Percentiles rank a stretch among this genome's conserved stretches.
These are phyloP conservation scores for Fundulus diaphanus DNA, from an alignment of 2,797 vertebrate genomes.

Conservation along the genomic window DNA sequence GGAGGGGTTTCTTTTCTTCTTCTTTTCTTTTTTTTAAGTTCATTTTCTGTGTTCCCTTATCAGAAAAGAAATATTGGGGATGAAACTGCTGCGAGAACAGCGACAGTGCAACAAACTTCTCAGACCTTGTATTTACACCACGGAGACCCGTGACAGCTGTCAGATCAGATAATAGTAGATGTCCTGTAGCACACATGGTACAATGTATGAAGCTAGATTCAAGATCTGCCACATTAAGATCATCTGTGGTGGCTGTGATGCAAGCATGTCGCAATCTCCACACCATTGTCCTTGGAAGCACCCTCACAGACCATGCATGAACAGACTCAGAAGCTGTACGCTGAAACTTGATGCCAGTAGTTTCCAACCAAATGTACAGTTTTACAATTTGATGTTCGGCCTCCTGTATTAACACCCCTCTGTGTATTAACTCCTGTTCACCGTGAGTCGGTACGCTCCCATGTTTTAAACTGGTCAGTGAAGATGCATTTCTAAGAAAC, in stretches of 20 bases:
- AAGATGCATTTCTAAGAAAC: slow-evolving; percentile 33
- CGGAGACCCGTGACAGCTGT: slow-evolving; percentile 41
- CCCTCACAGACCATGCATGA: slow-evolving; percentile 24
- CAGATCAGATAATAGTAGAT: slow-evolving; percentile 22
- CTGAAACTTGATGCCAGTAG: slow-evolving; percentile 34
- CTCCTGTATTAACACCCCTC: slow-evolving; percentile 27
- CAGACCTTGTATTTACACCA: slow-evolving; percentile 48
- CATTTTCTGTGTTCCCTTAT: slow-evolving; percentile 17
- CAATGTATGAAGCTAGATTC: slow-evolving; percentile 28
- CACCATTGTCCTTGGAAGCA: slow-evolving; percentile 6
- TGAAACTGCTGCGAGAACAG: slow-evolving; percentile 36
- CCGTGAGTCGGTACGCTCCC: slow-evolving; percentile 27
- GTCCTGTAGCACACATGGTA: slow-evolving; percentile 33
- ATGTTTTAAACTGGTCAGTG: slow-evolving; percentile 26
- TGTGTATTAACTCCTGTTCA: slow-evolving; percentile 32
- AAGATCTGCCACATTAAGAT: slow-evolving; percentile 31
- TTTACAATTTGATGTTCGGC: slow-evolving; percentile 41
- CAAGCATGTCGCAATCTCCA: slow-evolving; percentile 32
- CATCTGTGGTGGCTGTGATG: slow-evolving; percentile 36
- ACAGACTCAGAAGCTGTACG: slow-evolving; percentile 27
- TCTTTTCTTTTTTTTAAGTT: slow-evolving; percentile 8
- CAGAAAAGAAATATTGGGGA: slow-evolving; percentile 34
- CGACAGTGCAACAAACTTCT: slow-evolving; percentile 42
- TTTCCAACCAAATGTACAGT: slow-evolving; percentile 40
- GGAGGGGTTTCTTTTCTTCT: not conserved